Evolutionary conservation across 2,888 invertebrate genomes (phyloP), one percentile per base, ranked within the genome.

Genomic region (Exephanes ischioxanthus): DNA sequence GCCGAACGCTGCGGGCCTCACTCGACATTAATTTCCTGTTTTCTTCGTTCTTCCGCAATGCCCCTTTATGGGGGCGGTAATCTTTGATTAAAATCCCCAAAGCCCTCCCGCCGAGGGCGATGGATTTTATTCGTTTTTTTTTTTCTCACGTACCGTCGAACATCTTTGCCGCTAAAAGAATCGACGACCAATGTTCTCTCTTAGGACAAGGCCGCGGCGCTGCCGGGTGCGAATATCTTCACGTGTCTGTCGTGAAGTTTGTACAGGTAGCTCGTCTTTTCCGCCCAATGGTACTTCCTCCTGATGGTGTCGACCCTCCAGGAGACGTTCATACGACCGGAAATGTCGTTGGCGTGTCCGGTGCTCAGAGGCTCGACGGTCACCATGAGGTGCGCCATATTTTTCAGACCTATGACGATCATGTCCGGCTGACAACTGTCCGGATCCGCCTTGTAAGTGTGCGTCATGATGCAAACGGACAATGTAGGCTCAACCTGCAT

Each of bases 171-270:
- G n/a, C 22, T 19, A 37, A 5, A 53, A 26, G 3, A 3, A 41
- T 37, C 55, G 55, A 55, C 22, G 55, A 55, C 9, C 14, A 9
- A 48, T 11, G n/a, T 30, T 41, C 45, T 58, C 33, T 9, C 45
- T 80, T 86, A 90, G 37, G 67, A 73, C 19, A 88, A 83, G 0
- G 80, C 77, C 22, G 80, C 75, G 33, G 75, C 71, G 37, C 94
- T 95, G 58, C 97, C 97, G 1, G 97, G 97, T 87, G 96, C 96
- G 92, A 97, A 96, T 63, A 97, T 95, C 92, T 96, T 97, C 3
- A 97, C 96, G 90, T 97, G 97, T 91, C 96, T 95, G 93, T 97
- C 97, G 93, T 95, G 95, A 83, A 97, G 95, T 94, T 97, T 97
- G 91, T 96, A 97, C 79, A 96, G 95, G 92, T 96, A 96, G 86